A percentile compares a stretch with the other conserved stretches of the same genome.
phyloP scores from a whole-genome alignment of 2,113 vertebrate genomes.

The Sapayoa aenigma region DNA sequence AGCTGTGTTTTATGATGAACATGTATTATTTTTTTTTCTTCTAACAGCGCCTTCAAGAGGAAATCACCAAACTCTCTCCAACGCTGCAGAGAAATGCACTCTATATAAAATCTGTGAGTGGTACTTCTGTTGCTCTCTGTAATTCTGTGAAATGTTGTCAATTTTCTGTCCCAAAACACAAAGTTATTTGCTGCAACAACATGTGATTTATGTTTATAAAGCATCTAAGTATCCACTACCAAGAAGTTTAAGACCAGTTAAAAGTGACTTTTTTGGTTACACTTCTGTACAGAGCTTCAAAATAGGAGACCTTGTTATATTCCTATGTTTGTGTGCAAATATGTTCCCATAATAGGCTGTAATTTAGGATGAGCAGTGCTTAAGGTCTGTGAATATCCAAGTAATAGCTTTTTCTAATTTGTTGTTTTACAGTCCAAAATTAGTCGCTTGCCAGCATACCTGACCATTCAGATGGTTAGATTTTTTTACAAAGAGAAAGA shows the following conservation, averaged over 20 bases:
- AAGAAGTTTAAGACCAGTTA: not conserved
- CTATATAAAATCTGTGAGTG: constrained; percentile 96
- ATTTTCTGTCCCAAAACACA: not conserved
- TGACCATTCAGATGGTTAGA: constrained; percentile 97
- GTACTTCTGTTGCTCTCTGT: not conserved
- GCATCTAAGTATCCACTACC: not conserved
- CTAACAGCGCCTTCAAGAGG: constrained; percentile 92
- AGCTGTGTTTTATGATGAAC: not conserved
- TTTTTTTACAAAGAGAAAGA: constrained; percentile 99
- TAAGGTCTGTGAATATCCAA: not conserved
- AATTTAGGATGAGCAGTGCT: not conserved
- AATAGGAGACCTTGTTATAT: not conserved
- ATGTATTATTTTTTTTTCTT: not conserved
- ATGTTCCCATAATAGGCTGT: not conserved
- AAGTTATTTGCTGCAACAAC: not conserved
- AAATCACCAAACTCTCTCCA: constrained; percentile 96
- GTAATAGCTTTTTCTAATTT: not conserved
- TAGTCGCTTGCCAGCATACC: constrained; percentile 91
- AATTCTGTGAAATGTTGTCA: not conserved
- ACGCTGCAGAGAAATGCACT: constrained; percentile 93
- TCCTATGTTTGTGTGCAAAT: not conserved
- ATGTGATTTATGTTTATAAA: not conserved
- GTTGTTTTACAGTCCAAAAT: constrained; percentile 86
- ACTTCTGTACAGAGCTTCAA: not conserved
- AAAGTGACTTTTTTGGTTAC: not conserved